Conservation (phyloP, 1,140 invertebrate genomes). For the Dufourea novaeangliae region DNA sequence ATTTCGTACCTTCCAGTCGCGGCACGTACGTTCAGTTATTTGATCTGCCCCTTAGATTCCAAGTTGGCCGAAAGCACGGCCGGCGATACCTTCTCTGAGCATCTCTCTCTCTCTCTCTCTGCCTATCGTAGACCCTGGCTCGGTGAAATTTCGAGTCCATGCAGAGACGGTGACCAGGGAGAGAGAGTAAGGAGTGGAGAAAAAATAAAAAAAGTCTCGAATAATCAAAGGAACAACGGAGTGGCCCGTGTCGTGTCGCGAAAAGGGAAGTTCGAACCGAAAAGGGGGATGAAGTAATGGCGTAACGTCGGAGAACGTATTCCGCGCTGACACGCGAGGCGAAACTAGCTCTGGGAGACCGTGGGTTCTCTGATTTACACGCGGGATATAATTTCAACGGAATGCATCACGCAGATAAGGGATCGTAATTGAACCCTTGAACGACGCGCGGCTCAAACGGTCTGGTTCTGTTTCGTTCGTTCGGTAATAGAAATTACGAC, state of each 20-base stretch:
- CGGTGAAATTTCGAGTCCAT: conserved; percentile 9
- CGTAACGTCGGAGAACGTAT: conserved; percentile 21
- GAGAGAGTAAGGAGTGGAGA: neutral
- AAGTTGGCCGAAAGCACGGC: conserved; percentile 53
- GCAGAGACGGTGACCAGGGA: neutral
- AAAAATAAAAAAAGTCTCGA: neutral
- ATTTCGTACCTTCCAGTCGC: conserved; percentile 61
- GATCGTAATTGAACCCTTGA: conserved; percentile 35
- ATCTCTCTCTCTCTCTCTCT: no score
- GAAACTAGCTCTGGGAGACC: neutral
- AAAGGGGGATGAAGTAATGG: conserved; percentile 23
- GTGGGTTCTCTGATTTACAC: neutral
- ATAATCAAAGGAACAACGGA: conserved; percentile 28
- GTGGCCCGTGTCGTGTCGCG: neutral
- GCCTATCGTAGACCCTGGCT: conserved; percentile 9
- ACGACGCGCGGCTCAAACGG: neutral
- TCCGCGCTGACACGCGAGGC: conserved; percentile 22
- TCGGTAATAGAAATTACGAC: neutral
- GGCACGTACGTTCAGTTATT: conserved; percentile 62
- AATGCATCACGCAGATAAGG: conserved; percentile 32
- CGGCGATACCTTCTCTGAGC: conserved; percentile 47
- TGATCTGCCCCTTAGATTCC: conserved; percentile 58
- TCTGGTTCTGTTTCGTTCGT: neutral
- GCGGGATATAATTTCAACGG: conserved; percentile 18
- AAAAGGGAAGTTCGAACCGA: neutral